Percentiles rank a stretch among this genome's conserved stretches.
Conservation (phyloP, 2,797 vertebrate genomes). For the Thripadectes ignobilis region DNA sequence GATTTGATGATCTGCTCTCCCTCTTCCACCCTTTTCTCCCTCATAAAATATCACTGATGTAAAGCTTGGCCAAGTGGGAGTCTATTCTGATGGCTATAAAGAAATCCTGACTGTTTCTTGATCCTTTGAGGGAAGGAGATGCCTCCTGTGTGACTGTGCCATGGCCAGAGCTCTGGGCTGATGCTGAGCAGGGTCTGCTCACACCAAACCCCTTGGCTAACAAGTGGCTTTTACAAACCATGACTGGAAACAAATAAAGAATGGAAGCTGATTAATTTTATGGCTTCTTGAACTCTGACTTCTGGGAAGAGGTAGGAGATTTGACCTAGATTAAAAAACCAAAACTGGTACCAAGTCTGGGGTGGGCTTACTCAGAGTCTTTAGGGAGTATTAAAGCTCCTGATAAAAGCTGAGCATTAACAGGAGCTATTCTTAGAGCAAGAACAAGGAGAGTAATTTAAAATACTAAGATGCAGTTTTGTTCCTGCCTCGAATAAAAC, state of each 20-base stretch:
- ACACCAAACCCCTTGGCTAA: background rate
- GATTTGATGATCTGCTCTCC: background rate
- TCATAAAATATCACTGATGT: background rate
- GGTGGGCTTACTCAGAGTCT: accelerated
- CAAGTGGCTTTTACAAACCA: background rate
- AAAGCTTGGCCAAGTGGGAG: background rate
- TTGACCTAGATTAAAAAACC: background rate
- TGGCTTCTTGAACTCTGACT: background rate
- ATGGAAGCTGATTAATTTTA: background rate
- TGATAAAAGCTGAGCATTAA: background rate
- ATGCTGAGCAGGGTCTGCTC: background rate
- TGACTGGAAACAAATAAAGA: background rate
- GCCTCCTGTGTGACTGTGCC: background rate
- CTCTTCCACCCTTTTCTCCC: background rate
- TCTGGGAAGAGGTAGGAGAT: background rate
- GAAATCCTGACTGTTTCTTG: background rate
- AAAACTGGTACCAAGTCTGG: background rate
- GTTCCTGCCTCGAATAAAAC: background rate
- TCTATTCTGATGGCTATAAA: background rate
- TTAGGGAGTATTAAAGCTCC: background rate
- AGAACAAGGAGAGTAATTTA: background rate
- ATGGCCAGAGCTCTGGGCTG: background rate
- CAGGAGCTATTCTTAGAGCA: background rate
- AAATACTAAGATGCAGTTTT: background rate
- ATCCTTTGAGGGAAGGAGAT: background rate